These are phyloP conservation scores for Bufotes viridis DNA, from an alignment of 2,797 vertebrate genomes.

Conservation along the genomic window DNA sequence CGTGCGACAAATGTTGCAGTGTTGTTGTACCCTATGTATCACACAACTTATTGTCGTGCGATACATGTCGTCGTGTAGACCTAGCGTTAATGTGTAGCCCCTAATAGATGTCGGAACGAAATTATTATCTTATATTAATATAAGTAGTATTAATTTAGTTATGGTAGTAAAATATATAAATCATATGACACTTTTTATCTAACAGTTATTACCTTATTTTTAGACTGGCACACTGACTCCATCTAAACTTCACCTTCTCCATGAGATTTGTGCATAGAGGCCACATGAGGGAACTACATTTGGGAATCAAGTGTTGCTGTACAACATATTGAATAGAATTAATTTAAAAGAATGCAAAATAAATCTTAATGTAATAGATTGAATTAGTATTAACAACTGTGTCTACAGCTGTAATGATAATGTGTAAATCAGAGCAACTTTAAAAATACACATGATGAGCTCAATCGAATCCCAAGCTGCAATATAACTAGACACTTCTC, in stretches of 20 bases:
- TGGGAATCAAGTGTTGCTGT: background rate
- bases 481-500: background rate
- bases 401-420: background rate
- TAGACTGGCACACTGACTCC: background rate
- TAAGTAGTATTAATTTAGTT: no score
- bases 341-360: background rate
- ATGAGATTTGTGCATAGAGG: background rate
- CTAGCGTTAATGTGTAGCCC: no score
- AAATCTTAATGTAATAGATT: background rate
- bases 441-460: background rate
- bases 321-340: background rate
- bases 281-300: background rate
- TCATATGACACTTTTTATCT: no score
- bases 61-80: no score
- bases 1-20: no score
- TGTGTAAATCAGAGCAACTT: background rate
- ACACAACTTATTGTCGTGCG: no score
- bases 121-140: no score
- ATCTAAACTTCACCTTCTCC: background rate
- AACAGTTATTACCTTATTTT: background rate
- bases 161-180: no score
- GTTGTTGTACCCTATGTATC: no score
- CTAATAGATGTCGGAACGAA: no score
- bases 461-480: background rate
- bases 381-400: background rate